Evolutionary conservation across 2,797 vertebrate species (phyloP).

Genomic region (Gymnothorax javanicus): DNA sequence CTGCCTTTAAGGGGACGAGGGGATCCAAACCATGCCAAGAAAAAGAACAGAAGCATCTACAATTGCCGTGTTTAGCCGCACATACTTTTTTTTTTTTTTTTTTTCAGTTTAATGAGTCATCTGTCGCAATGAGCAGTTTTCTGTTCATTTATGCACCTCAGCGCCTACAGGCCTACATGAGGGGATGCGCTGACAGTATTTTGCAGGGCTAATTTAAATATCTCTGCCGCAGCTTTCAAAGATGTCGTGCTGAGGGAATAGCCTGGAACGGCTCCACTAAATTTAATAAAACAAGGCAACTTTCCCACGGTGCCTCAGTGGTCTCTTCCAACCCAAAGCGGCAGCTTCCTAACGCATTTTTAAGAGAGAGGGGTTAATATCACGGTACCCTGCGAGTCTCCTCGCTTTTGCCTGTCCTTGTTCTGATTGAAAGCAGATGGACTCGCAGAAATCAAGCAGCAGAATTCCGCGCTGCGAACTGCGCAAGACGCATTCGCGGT

Average conservation of each 20-base stretch:
- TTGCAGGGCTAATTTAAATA: no score
- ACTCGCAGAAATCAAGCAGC: not conserved
- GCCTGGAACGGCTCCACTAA: conserved; percentile 17
- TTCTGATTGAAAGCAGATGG: conserved; percentile 32
- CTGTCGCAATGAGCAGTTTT: no score
- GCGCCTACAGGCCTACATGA: no score
- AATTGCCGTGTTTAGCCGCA: no score
- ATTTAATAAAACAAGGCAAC: conserved; percentile 44
- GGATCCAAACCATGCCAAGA: no score
- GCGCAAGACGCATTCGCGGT: not conserved
- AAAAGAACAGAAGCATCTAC: no score
- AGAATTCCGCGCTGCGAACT: not conserved
- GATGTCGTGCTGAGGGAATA: conserved; percentile 24
- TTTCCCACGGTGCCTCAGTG: conserved; percentile 50
- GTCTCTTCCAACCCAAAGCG: not conserved
- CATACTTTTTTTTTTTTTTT: no score
- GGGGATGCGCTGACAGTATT: no score
- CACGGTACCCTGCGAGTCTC: not conserved
- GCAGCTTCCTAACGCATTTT: conserved; percentile 3
- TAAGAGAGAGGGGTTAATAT: not conserved
- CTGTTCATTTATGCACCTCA: no score
- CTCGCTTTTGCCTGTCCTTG: not conserved
- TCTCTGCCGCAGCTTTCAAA: not conserved
- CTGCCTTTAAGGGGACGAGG: no score
- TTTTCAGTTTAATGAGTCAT: no score